These are phyloP conservation scores for Sapajus apella DNA, from an alignment of 2,113 vertebrate species.

Conservation along the genomic window DNA sequence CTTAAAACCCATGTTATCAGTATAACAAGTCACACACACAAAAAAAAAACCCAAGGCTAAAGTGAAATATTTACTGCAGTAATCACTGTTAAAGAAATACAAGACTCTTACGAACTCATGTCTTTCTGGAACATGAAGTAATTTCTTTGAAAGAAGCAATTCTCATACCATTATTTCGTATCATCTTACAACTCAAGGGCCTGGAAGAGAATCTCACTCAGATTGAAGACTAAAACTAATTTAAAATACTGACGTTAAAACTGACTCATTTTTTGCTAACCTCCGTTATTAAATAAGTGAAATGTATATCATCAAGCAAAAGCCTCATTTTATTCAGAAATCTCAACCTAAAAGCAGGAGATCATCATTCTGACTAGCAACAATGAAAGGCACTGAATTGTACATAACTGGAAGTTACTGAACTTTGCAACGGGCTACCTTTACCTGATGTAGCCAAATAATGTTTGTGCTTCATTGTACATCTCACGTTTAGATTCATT, in stretches of 20 bases:
- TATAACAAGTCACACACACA: neutral
- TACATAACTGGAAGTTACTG: neutral
- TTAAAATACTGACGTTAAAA: conserved; percentile 12
- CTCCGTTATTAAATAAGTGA: conserved; percentile 43
- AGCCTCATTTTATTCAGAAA: neutral
- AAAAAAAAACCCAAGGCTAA: conserved; percentile 49
- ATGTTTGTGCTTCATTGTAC: neutral
- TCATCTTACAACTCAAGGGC: conserved; percentile 38
- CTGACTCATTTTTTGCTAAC: conserved; percentile 35
- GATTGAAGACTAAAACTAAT: conserved; percentile 4
- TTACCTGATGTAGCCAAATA: neutral
- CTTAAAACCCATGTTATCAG: neutral
- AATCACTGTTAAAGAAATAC: conserved; percentile 62
- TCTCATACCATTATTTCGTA: conserved; percentile 40
- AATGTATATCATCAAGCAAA: conserved; percentile 27
- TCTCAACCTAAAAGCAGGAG: neutral
- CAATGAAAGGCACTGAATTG: neutral
- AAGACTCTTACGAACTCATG: conserved; percentile 52
- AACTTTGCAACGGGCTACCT: neutral
- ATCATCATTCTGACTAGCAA: neutral
- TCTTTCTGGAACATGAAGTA: conserved; percentile 53
- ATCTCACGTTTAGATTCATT: neutral
- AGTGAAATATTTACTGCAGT: conserved; percentile 49
- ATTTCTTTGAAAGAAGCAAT: conserved; percentile 60
- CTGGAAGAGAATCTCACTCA: conserved; percentile 39